A percentile compares a stretch with the other conserved stretches of the same genome.
Conservation (phyloP, 1,140 invertebrate species). For the Periplaneta americana region DNA sequence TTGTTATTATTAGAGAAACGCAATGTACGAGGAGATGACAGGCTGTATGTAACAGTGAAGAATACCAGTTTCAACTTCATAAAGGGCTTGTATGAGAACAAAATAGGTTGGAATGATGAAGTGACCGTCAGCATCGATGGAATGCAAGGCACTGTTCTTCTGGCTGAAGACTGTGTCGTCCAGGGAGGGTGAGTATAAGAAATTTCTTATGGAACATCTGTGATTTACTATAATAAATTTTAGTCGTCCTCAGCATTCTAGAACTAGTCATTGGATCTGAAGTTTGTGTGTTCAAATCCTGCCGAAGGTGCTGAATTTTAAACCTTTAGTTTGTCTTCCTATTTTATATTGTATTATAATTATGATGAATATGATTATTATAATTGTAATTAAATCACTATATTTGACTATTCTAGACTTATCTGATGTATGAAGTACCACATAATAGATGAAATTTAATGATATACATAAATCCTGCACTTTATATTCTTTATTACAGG, state of each 20-base stretch:
- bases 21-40: constrained; percentile 57
- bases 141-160: constrained; percentile 64
- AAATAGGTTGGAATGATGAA: constrained; percentile 43
- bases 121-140: constrained; percentile 55
- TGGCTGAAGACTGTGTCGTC: constrained; percentile 59
- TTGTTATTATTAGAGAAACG: constrained; percentile 37
- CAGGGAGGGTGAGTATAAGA: constrained; percentile 50
- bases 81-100: constrained; percentile 58
- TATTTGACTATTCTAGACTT: too few species aligned
- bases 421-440: too few species aligned
- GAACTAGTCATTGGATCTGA: too few species aligned
- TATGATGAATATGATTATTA: too few species aligned
- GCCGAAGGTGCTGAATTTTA: too few species aligned
- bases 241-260: too few species aligned
- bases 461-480: too few species aligned
- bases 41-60: constrained; percentile 65
- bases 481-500: constrained; percentile 34
- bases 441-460: too few species aligned
- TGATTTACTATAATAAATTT: constrained; percentile 14
- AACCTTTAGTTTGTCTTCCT: too few species aligned
- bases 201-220: neutral
- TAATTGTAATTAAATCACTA: too few species aligned
- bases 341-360: too few species aligned
- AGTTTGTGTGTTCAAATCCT: too few species aligned
- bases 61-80: constrained; percentile 66